These are phyloP conservation scores for Hypotaenidia okinawae DNA, from an alignment of 2,797 vertebrate genomes.

Conservation along the genomic window DNA sequence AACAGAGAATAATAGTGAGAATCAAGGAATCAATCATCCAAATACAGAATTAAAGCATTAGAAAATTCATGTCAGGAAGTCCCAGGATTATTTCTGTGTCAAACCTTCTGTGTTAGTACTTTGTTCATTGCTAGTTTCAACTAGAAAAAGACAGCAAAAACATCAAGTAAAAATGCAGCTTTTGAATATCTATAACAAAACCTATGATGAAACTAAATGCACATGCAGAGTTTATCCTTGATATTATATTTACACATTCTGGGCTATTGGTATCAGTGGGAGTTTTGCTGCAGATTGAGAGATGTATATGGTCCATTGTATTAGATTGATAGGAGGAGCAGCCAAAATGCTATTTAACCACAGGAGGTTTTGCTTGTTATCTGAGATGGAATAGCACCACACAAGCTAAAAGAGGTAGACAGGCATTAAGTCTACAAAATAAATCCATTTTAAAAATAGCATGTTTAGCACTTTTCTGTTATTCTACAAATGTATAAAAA, in stretches of 20 bases:
- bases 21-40: background rate
- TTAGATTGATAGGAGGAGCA: background rate
- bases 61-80: background rate
- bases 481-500: background rate
- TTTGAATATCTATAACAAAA: background rate
- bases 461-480: background rate
- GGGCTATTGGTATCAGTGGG: background rate
- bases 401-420: background rate
- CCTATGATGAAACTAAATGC: background rate
- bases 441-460: background rate
- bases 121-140: background rate
- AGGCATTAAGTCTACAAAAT: background rate
- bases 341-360: conserved; percentile 13
- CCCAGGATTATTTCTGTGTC: background rate
- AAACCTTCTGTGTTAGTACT: background rate
- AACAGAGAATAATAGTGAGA: background rate
- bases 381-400: background rate
- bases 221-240: background rate
- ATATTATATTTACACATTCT: conserved; percentile 7
- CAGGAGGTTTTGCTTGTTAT: conserved; percentile 24
- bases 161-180: background rate
- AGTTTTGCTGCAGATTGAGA: background rate
- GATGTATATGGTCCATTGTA: background rate
- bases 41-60: background rate
- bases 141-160: background rate